Evolutionary conservation across 2,113 vertebrate genomes (phyloP), one percentile per base, ranked within the genome.

Genomic region (Apeltes quadracus): DNA sequence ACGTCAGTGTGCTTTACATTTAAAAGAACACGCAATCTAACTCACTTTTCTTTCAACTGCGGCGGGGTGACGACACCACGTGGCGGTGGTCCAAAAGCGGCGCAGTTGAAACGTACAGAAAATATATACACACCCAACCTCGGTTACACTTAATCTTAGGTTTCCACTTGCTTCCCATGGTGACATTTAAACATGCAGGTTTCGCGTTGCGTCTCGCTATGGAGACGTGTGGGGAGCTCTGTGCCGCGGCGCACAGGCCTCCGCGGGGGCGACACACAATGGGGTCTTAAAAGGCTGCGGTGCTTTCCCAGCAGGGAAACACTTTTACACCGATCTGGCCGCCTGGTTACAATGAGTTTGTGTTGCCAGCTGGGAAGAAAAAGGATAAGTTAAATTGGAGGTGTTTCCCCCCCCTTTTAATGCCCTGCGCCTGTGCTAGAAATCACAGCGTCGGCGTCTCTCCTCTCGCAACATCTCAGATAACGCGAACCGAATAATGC

Each of bases 301-400:
- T 18, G 71, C 72, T 75, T 85, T 78, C 85, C 72, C 84, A 90
- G 82, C 64, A 34, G 82, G 86, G 61, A 46, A 10, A 68, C 78
- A 84, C 76, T 83, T 89, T 90, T 65, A 87, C 86, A 79, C 68
- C 78, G 74, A 89, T 80, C 44, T 46, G 66, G 83, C 76, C 84
- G 78, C 84, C 75, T 83, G 79, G 87, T 84, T 81, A 88, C 90
- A 71, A 66, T 12, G 64, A 56, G 55, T 84, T 89, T 88, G 69
- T 82, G 73, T 67, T 86, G 71, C 81, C 83, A 83, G 73, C 84
- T 81, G 85, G 78, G 75, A 74, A 66, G 12, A 81, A 75, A n/a
- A 77, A 9, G 18, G 32, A 66, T 20, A 38, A 59, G 76, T 75
- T 73, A 80, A 90, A 92, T 8, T 69, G 61, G 72, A 80, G 53